Evolutionary conservation across 2,888 invertebrate species (phyloP).

Genomic region (Parasteatoda lunata): DNA sequence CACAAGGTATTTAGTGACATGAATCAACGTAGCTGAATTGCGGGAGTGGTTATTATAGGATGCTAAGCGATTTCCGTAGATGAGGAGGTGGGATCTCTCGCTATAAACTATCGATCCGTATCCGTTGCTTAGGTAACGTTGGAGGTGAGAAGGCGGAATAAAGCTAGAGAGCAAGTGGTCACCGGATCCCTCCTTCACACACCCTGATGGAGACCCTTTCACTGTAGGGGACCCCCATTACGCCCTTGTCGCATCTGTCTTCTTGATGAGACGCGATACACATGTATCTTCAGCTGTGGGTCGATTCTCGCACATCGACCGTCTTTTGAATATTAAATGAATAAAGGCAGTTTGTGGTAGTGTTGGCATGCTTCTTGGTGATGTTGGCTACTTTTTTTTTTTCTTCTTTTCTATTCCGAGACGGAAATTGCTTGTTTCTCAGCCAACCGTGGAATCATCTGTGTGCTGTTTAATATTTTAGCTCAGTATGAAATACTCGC

Average conservation of each 20-base stretch:
- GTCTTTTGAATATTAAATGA: neutral
- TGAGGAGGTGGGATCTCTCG: constrained; percentile 6
- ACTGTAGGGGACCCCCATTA: neutral
- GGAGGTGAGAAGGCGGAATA: constrained; percentile 26
- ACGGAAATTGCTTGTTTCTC: no score
- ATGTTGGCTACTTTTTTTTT: neutral
- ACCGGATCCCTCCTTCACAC: constrained; percentile 33
- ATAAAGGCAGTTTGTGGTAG: neutral
- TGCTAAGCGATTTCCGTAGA: neutral
- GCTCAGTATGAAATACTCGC: no score
- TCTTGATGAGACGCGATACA: neutral
- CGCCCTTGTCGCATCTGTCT: neutral
- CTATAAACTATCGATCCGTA: constrained; percentile 54
- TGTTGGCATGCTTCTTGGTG: neutral
- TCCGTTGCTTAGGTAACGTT: constrained; percentile 26
- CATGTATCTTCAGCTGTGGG: neutral
- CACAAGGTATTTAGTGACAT: no score
- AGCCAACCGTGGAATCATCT: no score
- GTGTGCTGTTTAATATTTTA: no score
- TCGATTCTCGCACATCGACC: neutral
- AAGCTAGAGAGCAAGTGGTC: constrained; percentile 57
- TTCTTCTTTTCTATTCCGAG: no score
- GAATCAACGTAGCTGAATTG: neutral
- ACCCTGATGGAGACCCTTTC: neutral
- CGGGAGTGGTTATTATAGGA: neutral